phyloP scores from a whole-genome alignment of 2,888 invertebrate genomes.

The Sarcophaga subvicina region DNA sequence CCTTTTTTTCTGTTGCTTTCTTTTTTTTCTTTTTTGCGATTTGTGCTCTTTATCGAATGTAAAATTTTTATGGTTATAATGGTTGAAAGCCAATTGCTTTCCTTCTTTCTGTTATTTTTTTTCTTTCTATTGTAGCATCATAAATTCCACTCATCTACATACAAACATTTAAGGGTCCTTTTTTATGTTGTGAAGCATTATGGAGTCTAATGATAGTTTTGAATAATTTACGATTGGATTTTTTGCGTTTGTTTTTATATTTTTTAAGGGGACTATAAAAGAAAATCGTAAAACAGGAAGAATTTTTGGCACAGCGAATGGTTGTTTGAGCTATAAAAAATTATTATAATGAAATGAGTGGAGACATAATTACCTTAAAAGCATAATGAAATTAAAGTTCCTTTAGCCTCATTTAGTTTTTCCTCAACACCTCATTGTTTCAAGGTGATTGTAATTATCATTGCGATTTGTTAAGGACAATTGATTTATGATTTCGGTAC shows the following conservation, averaged over 20 bases:
- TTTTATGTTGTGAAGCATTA: neutral
- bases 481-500: too few species aligned
- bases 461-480: too few species aligned
- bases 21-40: too few species aligned
- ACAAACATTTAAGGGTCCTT: neutral
- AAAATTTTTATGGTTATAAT: constrained; percentile 59
- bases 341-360: too few species aligned
- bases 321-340: too few species aligned
- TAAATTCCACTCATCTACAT: neutral
- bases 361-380: too few species aligned
- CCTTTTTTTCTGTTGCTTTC: neutral
- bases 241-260: constrained; percentile 8
- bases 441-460: too few species aligned
- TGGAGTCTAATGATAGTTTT: constrained; percentile 56
- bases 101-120: neutral
- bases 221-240: constrained; percentile 63
- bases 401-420: too few species aligned
- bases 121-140: neutral
- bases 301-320: neutral
- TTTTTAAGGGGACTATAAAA: constrained; percentile 20
- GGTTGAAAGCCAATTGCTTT: constrained; percentile 50
- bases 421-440: too few species aligned
- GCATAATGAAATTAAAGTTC: too few species aligned
- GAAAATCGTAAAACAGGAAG: constrained; percentile 22
- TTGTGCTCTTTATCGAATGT: constrained; percentile 46